Base-by-base conservation (phyloP, 2,888 invertebrate genomes). In the Drosophila crucigera region DNA sequence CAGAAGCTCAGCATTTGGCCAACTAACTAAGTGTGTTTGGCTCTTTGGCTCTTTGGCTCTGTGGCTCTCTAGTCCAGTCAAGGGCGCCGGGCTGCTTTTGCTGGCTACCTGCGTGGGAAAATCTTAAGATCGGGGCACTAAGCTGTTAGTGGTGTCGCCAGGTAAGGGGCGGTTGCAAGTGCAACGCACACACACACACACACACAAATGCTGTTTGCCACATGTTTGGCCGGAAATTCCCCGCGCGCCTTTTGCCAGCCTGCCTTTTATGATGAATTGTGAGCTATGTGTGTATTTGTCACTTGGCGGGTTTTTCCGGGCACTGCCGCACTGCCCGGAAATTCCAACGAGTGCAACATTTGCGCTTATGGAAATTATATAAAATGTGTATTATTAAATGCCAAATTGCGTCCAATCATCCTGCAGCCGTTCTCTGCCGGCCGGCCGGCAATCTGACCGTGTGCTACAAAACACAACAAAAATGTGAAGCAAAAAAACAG, bases 381-480 rank as follows among this genome's bases (percentile, higher is more conserved):
- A 73, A 89, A 84, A 78, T 80, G 37, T 63, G 59, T 78, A 68
- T 80, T 59, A 78, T 78, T 76, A 80, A 75, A 52, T 68, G 80
- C 61, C 73, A 76, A 80, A 80, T 80, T 80, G 80, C 73, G 37
- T 19, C 68, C 81, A 80, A 80, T 72, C 82, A 78, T 61, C 79
- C 53, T 11, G 19, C 58, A 41, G 67, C 71, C 56, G 65, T 59
- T 67, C 43, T 64, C 37, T 59, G 84, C 86, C 80, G 80, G 89
- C 90, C 82, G 84, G 89, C 86, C 91, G 91, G 90, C 86, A 73
- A 86, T 75, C 83, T 90, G 91, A 87, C 89, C 90, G 84, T 91
- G 91, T 85, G 90, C 87, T 79, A 86, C 69, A 85, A 79, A 78
- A 58, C 63, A 52, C 43, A 58, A 59, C 39, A 55, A 61, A 43